Base-by-base conservation (phyloP, 1,140 invertebrate species). In the Wiebesia pumilae region DNA sequence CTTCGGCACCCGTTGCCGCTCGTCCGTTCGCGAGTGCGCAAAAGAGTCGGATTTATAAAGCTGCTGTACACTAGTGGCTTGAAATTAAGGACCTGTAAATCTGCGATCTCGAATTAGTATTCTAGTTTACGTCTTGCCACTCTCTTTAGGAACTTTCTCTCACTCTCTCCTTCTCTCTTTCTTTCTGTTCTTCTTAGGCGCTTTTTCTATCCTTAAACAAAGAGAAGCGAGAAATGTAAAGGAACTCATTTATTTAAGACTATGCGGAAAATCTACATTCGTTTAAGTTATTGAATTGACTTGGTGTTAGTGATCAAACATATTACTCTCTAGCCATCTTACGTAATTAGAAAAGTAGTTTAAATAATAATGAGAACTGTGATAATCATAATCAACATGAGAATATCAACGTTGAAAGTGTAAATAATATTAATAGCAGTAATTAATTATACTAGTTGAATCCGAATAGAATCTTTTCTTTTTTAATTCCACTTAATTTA, bases 41-140 rank as follows among this genome's bases (percentile, higher is more conserved):
- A 87, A 87, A 83, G 78, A 84, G 82, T 87, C 87, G 88, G 91
- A 92, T 91, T 92, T 92, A 92, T 92, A 90, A 92, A 89, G 90
- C 91, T 87, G 87, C 88, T 87, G 65, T 65, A 10, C 51, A 62
- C 83, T 65, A 89, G 58, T 16, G 33, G 69, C 78, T 85, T 89
- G 90, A 92, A 93, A 93, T 93, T 92, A 92, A 93, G 91, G 91
- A 93, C 89, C 91, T 91, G 91, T 91, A 91, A 92, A 92, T 92
- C 91, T 90, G 91, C 91, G 89, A 91, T 91, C 88, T 89, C 90
- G 91, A 92, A 92, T 93, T 93, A 93, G 92, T 93, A 93, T 93
- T 91, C 92, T 89, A 87, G 81, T 89, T 90, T 90, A 91, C 91
- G 89, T 90, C 87, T 90, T 85, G 88, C 88, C 87, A 87, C 89